Evolutionary conservation across 1,140 invertebrate species (phyloP).

Genomic region (Pectinophora gossypiella): DNA sequence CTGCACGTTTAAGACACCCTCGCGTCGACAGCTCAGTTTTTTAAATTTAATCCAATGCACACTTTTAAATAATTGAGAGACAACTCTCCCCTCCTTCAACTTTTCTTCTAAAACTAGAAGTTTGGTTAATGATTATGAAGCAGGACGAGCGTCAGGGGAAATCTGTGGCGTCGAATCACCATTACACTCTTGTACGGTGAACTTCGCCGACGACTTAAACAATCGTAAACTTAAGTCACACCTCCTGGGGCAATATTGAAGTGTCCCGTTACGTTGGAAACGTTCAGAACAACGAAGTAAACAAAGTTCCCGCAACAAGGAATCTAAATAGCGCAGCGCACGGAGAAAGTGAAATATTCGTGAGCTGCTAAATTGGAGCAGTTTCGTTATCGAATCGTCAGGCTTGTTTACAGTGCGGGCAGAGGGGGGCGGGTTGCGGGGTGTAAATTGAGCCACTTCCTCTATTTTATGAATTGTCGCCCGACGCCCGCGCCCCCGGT

Average conservation of each 20-base stretch:
- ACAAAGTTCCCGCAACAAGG: background rate
- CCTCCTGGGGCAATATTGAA: constrained; percentile 12
- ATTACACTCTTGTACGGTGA: background rate
- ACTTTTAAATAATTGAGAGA: constrained; percentile 29
- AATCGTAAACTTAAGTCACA: constrained; percentile 38
- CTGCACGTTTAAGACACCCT: constrained; percentile 13
- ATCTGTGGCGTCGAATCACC: constrained; percentile 19
- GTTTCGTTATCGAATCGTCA: constrained; percentile 16
- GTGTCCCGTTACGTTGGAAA: background rate
- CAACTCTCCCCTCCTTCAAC: constrained; percentile 18
- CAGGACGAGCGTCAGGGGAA: constrained; percentile 38
- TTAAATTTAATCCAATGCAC: constrained; percentile 20
- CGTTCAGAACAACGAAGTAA: background rate
- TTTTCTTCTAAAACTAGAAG: constrained; percentile 26
- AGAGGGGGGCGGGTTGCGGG: constrained; percentile 13
- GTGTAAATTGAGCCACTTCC: constrained; percentile 29
- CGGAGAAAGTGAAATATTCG: constrained; percentile 25
- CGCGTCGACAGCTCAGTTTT: constrained; percentile 20
- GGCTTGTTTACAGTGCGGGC: constrained; percentile 19
- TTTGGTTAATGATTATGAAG: constrained; percentile 40
- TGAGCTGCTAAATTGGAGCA: constrained; percentile 13
- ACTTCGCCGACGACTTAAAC: background rate
- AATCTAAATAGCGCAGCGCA: background rate
- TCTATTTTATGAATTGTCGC: constrained; percentile 38
- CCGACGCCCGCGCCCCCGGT: background rate